Evolutionary conservation across 37 sponge, comb jelly and placozoan species (phyloP).

Genomic region (Agelas oroides): DNA sequence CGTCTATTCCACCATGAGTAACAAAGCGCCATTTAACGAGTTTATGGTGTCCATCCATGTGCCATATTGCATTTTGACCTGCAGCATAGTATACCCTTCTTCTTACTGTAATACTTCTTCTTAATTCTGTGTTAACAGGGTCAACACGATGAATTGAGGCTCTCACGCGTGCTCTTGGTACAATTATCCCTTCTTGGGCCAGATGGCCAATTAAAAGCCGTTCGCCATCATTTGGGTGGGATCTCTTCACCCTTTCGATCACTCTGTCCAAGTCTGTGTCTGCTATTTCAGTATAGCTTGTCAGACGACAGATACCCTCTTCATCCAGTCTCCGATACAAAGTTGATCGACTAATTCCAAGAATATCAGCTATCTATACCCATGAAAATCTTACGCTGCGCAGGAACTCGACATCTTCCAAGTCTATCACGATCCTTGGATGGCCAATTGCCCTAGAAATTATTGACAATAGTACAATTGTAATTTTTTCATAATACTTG

Average conservation of each 20-base stretch:
- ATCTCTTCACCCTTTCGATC: not conserved
- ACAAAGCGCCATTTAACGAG: constrained; percentile 62
- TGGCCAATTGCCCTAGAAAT: not conserved
- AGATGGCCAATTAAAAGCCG: constrained; percentile 10
- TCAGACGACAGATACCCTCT: not conserved
- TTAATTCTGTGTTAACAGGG: constrained; percentile 33
- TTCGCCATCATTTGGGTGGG: constrained; percentile 27
- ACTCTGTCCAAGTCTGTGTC: not conserved
- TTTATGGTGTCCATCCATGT: constrained; percentile 32
- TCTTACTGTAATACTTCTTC: constrained; percentile 34
- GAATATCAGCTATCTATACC: not conserved
- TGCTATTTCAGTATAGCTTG: not conserved
- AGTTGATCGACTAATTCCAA: constrained; percentile 19
- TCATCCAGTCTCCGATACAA: not conserved
- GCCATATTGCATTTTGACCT: constrained; percentile 50
- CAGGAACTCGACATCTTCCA: constrained; percentile 9
- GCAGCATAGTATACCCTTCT: constrained; percentile 44
- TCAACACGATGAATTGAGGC: constrained; percentile 47
- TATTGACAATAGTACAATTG: no score
- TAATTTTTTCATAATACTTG: no score
- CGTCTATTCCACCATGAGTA: constrained; percentile 64
- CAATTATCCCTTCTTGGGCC: not conserved
- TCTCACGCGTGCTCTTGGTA: constrained; percentile 30
- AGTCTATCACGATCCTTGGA: not conserved
- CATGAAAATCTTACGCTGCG: not conserved